These are phyloP conservation scores for Hipposideros larvatus DNA, from an alignment of 2,797 vertebrate genomes.

Conservation along the genomic window DNA sequence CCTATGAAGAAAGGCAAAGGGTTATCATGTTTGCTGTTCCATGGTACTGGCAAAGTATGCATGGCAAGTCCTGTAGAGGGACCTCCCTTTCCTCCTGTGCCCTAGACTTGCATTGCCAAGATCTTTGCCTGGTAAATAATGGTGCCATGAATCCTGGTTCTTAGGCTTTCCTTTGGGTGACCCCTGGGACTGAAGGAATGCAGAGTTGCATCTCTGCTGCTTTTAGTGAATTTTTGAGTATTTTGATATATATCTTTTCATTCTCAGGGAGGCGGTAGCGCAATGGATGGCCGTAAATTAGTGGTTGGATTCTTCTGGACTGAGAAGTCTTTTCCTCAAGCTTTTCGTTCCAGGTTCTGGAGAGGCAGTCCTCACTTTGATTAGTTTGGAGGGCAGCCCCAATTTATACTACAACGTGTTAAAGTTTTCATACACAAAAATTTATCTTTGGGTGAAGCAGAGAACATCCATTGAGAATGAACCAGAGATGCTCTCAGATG, in stretches of 20 bases:
- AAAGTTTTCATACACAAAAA: slow-evolving; percentile 34
- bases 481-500: not conserved
- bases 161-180: slow-evolving; percentile 26
- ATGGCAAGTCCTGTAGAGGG: not conserved
- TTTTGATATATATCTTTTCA: slow-evolving; percentile 18
- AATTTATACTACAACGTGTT: slow-evolving; percentile 8
- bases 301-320: slow-evolving; percentile 27
- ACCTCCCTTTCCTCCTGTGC: not conserved
- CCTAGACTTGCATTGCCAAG: not conserved
- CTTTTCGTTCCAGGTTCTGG: slow-evolving; percentile 38
- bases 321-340: slow-evolving; percentile 32
- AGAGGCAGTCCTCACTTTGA: not conserved
- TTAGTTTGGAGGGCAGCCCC: slow-evolving; percentile 18
- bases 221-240: slow-evolving; percentile 11
- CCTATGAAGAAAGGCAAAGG: slow-evolving; percentile 55
- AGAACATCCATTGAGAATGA: not conserved
- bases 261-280: not conserved
- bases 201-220: slow-evolving; percentile 33
- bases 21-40: slow-evolving; percentile 14
- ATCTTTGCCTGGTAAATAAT: slow-evolving; percentile 17
- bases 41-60: slow-evolving; percentile 22
- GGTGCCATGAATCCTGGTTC: slow-evolving; percentile 10
- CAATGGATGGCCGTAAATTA: not conserved
- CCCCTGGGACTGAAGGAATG: slow-evolving; percentile 4
- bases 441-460: slow-evolving; percentile 35